Evolutionary conservation across 2,113 vertebrate species (phyloP).

Genomic region (Ammodytes marinus): DNA sequence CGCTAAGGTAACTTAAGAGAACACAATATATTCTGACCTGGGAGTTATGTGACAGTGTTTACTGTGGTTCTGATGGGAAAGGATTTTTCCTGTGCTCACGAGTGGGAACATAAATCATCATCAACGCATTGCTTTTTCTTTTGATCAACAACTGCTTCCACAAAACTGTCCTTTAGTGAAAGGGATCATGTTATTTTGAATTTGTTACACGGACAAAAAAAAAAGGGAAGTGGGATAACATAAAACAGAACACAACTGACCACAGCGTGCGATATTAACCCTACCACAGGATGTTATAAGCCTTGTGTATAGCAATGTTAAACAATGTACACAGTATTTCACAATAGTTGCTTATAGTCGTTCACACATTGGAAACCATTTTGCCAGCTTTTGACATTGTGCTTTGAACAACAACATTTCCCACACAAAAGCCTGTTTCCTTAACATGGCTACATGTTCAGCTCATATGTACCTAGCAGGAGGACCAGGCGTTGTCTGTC

Average conservation of each 20-base stretch:
- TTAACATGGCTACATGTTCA: not conserved
- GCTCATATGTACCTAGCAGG: slow-evolving; percentile 73
- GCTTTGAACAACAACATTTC: not conserved
- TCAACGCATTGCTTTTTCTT: slow-evolving; percentile 56
- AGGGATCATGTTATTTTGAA: slow-evolving; percentile 17
- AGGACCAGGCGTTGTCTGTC: slow-evolving; percentile 69
- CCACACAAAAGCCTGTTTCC: not conserved
- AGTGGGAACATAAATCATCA: slow-evolving; percentile 72
- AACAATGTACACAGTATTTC: not conserved
- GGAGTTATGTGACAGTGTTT: slow-evolving; percentile 70
- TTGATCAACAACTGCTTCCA: slow-evolving; percentile 60
- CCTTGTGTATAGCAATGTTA: not conserved
- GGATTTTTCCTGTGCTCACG: slow-evolving; percentile 56
- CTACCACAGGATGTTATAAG: not conserved
- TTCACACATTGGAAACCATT: not conserved
- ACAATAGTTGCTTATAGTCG: not conserved
- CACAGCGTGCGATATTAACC: not conserved
- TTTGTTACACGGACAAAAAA: slow-evolving; percentile 20
- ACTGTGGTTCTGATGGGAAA: slow-evolving; percentile 66
- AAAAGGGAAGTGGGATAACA: slow-evolving; percentile 13
- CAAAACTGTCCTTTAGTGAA: slow-evolving; percentile 36
- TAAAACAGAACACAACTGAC: slow-evolving; percentile 39
- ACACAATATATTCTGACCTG: slow-evolving; percentile 59
- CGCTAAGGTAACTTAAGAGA: slow-evolving; percentile 56
- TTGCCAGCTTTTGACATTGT: not conserved